Evolutionary conservation across 2,888 invertebrate genomes (phyloP).

Genomic region (Aleiodes leptofemur): DNA sequence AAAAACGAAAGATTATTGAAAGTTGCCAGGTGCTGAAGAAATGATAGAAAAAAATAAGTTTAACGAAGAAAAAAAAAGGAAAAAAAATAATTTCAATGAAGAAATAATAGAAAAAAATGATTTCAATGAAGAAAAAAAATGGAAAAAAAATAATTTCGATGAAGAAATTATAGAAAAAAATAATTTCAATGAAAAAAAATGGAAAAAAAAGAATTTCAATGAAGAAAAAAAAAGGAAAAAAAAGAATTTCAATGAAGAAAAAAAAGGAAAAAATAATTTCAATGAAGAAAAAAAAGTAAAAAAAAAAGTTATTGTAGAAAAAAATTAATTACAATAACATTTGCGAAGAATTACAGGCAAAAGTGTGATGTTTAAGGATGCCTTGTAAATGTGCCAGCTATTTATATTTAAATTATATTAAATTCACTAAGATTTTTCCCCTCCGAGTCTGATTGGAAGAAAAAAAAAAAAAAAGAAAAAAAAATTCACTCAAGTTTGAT

Average conservation of each 20-base stretch:
- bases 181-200: too few relatives aligned
- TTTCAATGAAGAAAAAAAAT: too few relatives aligned
- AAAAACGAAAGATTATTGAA: constrained; percentile 2
- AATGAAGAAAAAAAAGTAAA: too few relatives aligned
- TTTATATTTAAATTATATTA: constrained; percentile 66
- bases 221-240: not conserved
- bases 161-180: constrained; percentile 16
- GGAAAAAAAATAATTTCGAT: not conserved
- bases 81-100: too few relatives aligned
- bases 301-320: too few relatives aligned
- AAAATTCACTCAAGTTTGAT: not conserved
- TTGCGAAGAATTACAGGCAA: constrained; percentile 46
- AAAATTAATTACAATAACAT: constrained; percentile 24
- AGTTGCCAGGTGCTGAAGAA: constrained; percentile 30
- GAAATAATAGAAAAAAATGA: too few relatives aligned
- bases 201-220: too few relatives aligned
- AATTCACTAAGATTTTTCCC: constrained; percentile 32
- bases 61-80: not conserved
- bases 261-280: too few relatives aligned
- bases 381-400: constrained; percentile 73
- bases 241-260: too few relatives aligned
- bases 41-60: not conserved
- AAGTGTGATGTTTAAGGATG: constrained; percentile 68
- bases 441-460: constrained; percentile 10
- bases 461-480: not conserved